Evolutionary conservation across 2,888 invertebrate genomes (phyloP).

Genomic region (Andrena marginata): DNA sequence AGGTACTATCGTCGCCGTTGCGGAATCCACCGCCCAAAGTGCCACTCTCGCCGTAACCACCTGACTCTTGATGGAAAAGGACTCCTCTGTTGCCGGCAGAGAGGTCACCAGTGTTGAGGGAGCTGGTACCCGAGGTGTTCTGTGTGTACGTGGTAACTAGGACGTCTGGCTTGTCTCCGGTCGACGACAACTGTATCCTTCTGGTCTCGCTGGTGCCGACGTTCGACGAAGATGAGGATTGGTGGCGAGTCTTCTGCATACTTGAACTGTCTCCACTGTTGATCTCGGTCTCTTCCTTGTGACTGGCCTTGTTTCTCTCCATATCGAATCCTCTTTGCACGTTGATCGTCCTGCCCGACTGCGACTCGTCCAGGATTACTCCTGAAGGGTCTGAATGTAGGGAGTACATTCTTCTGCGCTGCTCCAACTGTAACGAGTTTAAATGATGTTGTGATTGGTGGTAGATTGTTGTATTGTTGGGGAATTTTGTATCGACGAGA

Average conservation of each 20-base stretch:
- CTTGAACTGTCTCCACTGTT: conserved; percentile 64
- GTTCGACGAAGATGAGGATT: conserved; percentile 50
- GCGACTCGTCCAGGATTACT: conserved; percentile 69
- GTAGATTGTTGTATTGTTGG: not conserved
- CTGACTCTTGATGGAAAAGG: conserved; percentile 65
- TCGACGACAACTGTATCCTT: conserved; percentile 62
- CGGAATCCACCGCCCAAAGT: conserved; percentile 54
- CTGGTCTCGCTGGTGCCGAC: conserved; percentile 44
- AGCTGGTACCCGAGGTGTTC: conserved; percentile 64
- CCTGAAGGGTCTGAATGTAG: conserved; percentile 71
- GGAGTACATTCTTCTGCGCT: conserved; percentile 57
- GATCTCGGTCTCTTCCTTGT: conserved; percentile 58
- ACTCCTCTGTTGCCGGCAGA: conserved; percentile 48
- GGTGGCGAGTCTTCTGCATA: conserved; percentile 64
- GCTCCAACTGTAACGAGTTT: conserved; percentile 66
- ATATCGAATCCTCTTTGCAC: conserved; percentile 71
- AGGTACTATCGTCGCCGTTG: conserved; percentile 38
- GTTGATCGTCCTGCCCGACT: conserved; percentile 71
- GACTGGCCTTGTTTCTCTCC: conserved; percentile 55
- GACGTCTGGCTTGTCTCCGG: conserved; percentile 57
- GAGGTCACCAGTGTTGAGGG: conserved; percentile 26
- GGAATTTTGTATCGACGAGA: too few relatives aligned
- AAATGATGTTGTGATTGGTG: not conserved
- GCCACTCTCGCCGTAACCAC: conserved; percentile 31
- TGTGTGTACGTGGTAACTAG: conserved; percentile 72